These are phyloP conservation scores for Strigamia crassipes DNA, from an alignment of 2,888 invertebrate species.

Conservation along the genomic window DNA sequence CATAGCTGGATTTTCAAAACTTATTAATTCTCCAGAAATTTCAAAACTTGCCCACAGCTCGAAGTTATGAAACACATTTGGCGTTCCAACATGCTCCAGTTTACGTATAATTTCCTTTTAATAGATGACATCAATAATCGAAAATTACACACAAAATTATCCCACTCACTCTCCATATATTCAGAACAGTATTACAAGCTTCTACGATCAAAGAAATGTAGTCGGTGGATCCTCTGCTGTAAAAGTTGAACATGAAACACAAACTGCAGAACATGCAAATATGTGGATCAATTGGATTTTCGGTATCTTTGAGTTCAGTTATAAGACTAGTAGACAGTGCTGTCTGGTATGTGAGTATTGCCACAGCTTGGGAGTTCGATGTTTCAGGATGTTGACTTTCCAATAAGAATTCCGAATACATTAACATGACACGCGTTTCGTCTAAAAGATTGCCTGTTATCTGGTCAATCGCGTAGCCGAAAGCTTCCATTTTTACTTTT, in stretches of 20 bases:
- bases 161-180: background rate
- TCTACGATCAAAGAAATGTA: background rate
- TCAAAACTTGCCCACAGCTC: background rate
- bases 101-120: background rate
- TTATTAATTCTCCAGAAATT: background rate
- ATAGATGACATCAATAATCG: background rate
- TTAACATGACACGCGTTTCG: background rate
- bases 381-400: background rate
- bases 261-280: background rate
- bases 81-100: background rate
- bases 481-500: background rate
- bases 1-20: background rate
- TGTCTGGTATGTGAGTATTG: background rate
- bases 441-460: background rate
- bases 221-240: background rate
- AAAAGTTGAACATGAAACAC: background rate
- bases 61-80: background rate
- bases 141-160: background rate
- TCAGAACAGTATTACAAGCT: background rate
- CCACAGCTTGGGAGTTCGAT: background rate
- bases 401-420: background rate
- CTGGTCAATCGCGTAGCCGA: background rate
- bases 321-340: background rate
- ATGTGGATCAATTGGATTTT: background rate
- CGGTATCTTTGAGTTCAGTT: background rate